These are phyloP conservation scores for Scaptomyza polygonia DNA, from an alignment of 2,888 invertebrate species.

Conservation along the genomic window DNA sequence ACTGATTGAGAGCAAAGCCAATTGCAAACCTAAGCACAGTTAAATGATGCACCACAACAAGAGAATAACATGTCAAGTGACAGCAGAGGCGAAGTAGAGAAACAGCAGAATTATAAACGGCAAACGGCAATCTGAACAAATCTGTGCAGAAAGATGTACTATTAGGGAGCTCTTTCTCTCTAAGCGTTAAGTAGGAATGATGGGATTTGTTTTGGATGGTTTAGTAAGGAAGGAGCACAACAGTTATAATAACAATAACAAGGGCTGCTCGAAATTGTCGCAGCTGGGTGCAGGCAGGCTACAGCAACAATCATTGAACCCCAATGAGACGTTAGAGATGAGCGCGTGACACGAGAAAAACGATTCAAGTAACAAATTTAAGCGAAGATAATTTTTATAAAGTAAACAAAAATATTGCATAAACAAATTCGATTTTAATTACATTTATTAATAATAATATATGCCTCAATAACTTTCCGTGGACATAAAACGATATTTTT, in stretches of 20 bases:
- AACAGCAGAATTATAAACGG: conserved; percentile 43
- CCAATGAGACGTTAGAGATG: conserved; percentile 1
- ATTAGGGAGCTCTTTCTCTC: neutral
- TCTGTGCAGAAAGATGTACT: conserved; percentile 35
- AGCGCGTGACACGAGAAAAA: conserved; percentile 2
- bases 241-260: conserved; percentile 6
- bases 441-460: too few species aligned
- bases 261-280: conserved; percentile 41
- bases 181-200: neutral
- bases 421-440: too few species aligned
- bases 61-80: conserved; percentile 11
- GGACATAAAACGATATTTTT: too few species aligned
- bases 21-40: conserved; percentile 43
- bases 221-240: neutral
- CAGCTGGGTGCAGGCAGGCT: conserved; percentile 41
- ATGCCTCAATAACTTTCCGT: neutral
- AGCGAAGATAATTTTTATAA: too few species aligned
- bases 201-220: neutral
- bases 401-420: too few species aligned
- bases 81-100: neutral
- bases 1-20: conserved; percentile 30
- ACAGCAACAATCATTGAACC: conserved; percentile 35
- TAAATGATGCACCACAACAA: conserved; percentile 19
- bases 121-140: conserved; percentile 50
- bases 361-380: too few species aligned